These are phyloP conservation scores for Pseudococcus longispinus DNA, from an alignment of 2,888 invertebrate genomes.

Conservation along the genomic window DNA sequence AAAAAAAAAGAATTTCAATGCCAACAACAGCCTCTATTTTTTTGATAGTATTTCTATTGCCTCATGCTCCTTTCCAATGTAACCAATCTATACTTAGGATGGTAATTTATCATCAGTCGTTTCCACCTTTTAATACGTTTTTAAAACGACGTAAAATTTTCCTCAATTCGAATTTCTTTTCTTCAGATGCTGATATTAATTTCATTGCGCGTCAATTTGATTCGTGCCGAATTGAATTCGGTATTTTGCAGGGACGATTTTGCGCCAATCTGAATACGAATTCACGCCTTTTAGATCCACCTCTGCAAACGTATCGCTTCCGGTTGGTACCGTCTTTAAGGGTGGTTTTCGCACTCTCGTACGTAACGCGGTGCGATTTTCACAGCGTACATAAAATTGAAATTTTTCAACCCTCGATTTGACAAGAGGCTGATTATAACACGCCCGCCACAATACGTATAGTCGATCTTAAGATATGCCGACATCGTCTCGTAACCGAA, in stretches of 20 bases:
- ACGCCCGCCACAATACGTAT: neutral
- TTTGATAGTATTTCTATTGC: neutral
- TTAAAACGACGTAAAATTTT: neutral
- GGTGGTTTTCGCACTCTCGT: neutral
- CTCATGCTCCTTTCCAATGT: neutral
- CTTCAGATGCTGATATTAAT: neutral
- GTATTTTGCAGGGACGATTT: neutral
- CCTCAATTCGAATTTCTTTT: neutral
- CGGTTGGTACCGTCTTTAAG: constrained; percentile 14
- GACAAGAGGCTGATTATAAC: neutral
- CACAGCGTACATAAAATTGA: neutral
- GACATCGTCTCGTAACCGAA: neutral
- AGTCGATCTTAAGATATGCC: neutral
- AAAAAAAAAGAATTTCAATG: too few relatives aligned
- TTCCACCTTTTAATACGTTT: neutral
- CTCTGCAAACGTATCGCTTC: constrained; percentile 6
- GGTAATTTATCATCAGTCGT: neutral
- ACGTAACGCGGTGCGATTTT: neutral
- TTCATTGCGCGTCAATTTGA: neutral
- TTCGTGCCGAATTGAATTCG: neutral
- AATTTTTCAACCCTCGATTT: constrained; percentile 6
- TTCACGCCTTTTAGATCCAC: constrained; percentile 29
- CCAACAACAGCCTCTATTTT: too few relatives aligned
- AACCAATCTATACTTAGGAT: neutral
- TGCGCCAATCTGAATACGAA: constrained; percentile 22